Evolutionary conservation across 1,140 invertebrate species (phyloP), one percentile per base, ranked within the genome.

Genomic region (Dolichoris vasculosae): DNA sequence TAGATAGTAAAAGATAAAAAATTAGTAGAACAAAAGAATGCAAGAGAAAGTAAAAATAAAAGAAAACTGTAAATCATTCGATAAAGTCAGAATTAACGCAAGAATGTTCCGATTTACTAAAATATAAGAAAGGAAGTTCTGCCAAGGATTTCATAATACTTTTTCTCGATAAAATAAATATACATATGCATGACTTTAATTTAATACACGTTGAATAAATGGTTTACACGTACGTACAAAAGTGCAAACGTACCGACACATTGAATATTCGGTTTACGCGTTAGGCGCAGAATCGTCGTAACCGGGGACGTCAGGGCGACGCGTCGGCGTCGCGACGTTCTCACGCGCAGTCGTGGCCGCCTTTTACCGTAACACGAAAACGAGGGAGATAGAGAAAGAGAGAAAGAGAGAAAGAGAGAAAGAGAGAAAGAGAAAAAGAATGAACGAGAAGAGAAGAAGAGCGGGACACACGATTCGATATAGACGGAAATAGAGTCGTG

Each of bases 401-500:
- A 32, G 15, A 30, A 13, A 51, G 71, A 46, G 35, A 76, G 55
- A 63, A 13, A 59, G 35, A 15, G n/a, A 75, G 38, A 76, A 11
- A n/a, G 40, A 32, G 71, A 83, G 15, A 26, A 23, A 75, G 20
- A 76, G n/a, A 23, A 59, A 26, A 76, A 13, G 43, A 38, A 83
- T n/a, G 11, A 71, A 76, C 9, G 35, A 40, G 46, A 51, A 75
- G 82, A 43, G 69, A 2, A 23, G 8, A 38, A 35, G 6, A 30
- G 43, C 48, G 43, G n/a, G 43, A 51, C 1, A 20, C 15, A 76
- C 3, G 46, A 51, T 40, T 40, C n/a, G 78, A 76, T 51, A 64
- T 55, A 76, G 55, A 83, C 71, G 40, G 71, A 83, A 83, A 76
- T 83, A 78, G 69, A 76, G 83, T 43, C 7, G 69, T 84, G 82